A percentile compares a stretch with the other conserved stretches of the same genome.
Conservation (phyloP, 2,888 invertebrate genomes). For the Prenolepis imparis region DNA sequence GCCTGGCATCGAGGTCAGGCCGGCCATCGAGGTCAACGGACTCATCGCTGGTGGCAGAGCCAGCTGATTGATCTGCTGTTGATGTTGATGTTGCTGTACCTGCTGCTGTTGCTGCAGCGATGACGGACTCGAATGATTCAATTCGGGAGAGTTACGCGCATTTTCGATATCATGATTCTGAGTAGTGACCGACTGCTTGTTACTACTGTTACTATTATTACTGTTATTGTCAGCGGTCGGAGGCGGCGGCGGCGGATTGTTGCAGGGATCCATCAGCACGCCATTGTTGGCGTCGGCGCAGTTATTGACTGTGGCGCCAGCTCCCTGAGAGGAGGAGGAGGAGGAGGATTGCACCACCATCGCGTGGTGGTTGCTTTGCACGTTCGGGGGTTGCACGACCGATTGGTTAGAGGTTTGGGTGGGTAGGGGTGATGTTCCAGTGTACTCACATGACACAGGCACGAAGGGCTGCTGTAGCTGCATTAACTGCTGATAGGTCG, state of each 20-base stretch:
- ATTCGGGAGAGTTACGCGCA: constrained; percentile 84
- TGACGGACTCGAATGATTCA: constrained; percentile 83
- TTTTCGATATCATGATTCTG: constrained; percentile 83
- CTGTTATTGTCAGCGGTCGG: constrained; percentile 77
- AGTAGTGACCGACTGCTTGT: constrained; percentile 74
- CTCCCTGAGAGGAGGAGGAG: constrained; percentile 79
- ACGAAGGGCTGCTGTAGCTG: constrained; percentile 98
- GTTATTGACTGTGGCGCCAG: constrained; percentile 74
- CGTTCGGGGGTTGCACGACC: constrained; percentile 80
- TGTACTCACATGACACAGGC: constrained; percentile 99
- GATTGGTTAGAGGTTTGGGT: constrained; percentile 86
- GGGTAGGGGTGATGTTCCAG: constrained; percentile 90
- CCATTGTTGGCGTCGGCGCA: constrained; percentile 81
- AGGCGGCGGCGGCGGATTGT: constrained; percentile 85
- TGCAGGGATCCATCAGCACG: constrained; percentile 85
- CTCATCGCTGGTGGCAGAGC: constrained; percentile 77
- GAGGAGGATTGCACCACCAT: constrained; percentile 75
- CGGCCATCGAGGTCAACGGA: constrained; percentile 81
- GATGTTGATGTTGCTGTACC: constrained; percentile 86
- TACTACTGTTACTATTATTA: constrained; percentile 74
- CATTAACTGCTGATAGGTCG: constrained; percentile 98
- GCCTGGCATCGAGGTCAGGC: constrained; percentile 78
- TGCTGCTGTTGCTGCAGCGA: constrained; percentile 81
- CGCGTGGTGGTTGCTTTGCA: constrained; percentile 76
- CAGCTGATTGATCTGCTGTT: constrained; percentile 79